A percentile compares a stretch with the other conserved stretches of the same genome.
phyloP scores from a whole-genome alignment of 2,888 invertebrate genomes.

The Acronicta alni region DNA sequence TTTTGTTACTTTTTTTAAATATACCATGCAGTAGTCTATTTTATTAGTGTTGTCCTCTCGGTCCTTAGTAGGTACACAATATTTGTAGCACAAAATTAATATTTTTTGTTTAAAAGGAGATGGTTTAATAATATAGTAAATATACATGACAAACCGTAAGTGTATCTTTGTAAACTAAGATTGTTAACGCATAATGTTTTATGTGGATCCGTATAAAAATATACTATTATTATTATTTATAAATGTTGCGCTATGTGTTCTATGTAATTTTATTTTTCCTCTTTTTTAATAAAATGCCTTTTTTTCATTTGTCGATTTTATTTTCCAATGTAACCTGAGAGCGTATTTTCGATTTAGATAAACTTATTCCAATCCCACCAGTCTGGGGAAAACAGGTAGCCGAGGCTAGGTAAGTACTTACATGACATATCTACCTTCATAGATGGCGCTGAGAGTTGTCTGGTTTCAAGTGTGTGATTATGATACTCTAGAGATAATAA shows the following conservation, averaged over 20 bases:
- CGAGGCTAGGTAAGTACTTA: no score
- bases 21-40: constrained; percentile 17
- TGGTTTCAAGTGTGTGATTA: no score
- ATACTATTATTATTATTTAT: constrained; percentile 75
- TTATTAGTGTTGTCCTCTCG: constrained; percentile 20
- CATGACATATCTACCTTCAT: no score
- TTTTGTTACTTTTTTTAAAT: constrained; percentile 22
- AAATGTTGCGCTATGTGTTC: constrained; percentile 86
- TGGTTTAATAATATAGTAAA: constrained; percentile 54
- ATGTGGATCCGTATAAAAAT: constrained; percentile 75
- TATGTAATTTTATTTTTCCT: constrained; percentile 77
- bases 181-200: constrained; percentile 79
- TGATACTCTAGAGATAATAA: no score
- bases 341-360: no score
- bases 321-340: constrained; percentile 13
- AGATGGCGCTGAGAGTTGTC: no score
- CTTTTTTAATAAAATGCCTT: constrained; percentile 80
- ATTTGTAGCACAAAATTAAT: constrained; percentile 55
- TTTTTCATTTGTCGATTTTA: constrained; percentile 64
- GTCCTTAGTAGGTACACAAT: constrained; percentile 53
- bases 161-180: constrained; percentile 70
- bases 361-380: no score
- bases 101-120: constrained; percentile 37
- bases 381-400: no score
- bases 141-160: constrained; percentile 74